phyloP scores from a whole-genome alignment of 2,113 vertebrate genomes.

The Alouatta palliata region DNA sequence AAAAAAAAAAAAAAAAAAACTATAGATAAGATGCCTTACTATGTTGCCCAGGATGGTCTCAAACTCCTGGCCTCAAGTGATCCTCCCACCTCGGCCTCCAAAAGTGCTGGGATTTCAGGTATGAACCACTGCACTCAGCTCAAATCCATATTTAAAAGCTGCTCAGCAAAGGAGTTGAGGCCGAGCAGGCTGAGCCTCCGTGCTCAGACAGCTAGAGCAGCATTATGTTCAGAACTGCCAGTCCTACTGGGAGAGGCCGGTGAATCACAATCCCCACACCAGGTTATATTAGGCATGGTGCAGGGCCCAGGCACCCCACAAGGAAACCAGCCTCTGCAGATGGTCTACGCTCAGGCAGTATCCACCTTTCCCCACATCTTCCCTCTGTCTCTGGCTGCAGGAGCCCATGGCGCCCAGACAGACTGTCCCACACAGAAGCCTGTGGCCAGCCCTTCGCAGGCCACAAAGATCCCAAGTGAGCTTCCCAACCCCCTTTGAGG shows the following conservation, averaged over 20 bases:
- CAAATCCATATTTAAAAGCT: background rate
- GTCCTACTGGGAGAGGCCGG: background rate
- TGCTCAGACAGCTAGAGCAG: background rate
- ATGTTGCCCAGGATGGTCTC: no score
- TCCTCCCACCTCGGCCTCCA: no score
- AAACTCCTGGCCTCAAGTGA: no score
- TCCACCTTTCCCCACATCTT: background rate
- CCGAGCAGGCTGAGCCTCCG: background rate
- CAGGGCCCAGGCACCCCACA: fast-evolving
- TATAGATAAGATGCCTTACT: no score
- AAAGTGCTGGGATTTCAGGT: no score
- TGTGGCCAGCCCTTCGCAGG: background rate
- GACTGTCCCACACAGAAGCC: background rate
- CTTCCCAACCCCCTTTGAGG: background rate
- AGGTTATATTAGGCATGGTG: background rate
- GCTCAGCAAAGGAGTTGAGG: background rate
- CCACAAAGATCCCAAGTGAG: background rate
- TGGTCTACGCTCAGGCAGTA: background rate
- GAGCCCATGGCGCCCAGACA: background rate
- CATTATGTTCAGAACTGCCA: background rate
- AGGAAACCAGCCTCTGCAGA: background rate
- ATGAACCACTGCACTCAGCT: no score
- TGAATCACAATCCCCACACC: background rate
- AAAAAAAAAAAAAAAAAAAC: no score
- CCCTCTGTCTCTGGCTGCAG: background rate